Base-by-base conservation (phyloP, 2,797 vertebrate genomes). In the Xiphophorus birchmanni region DNA sequence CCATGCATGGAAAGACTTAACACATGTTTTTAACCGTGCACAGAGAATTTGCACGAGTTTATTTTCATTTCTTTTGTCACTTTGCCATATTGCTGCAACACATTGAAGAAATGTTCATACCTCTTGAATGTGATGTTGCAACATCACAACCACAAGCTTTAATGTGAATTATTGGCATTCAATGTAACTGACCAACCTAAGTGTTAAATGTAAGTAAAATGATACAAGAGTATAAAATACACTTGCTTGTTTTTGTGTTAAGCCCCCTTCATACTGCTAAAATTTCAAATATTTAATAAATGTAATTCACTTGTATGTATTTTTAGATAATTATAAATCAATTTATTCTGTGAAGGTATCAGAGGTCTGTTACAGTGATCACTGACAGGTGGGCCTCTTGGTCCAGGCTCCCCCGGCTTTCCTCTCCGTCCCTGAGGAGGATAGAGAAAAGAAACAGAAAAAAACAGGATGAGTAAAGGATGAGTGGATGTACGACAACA, bases 301-400 rank as follows among this genome's bases (percentile, higher is more conserved):
- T 26, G 52, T 26, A 54, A 9, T 52, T 23, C 50, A 2, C 50
- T 26, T 54, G 21, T 26, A 26, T 10, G 23, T 10, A 26, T 54
- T 54, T 54, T 54, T 18, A 54, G 52, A 26, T 11, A 26, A 52
- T 52, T 10, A 54, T 54, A 26, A 10, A 54, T 54, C 2, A 2
- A 54, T 54, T 10, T 26, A 26, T 54, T 54, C 23, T 54, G 23
- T 26, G 52, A 26, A 54, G 23, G 3, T 26, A 54, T 54, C 21
- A 50, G 17, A 54, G 6, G 52, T 54, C 18, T 54, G 6, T 26
- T 26, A 54, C 18, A 73, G 60, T 58, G 71, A 60, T 80, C n/a
- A 97, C 97, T 98, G 93, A 99, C 98, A 73, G 96, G 95, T 40
- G 92, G 96, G 90, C 98, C 97, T 71, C 95, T 96, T 76, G 94